Evolutionary conservation across 2,888 invertebrate species (phyloP), one percentile per base, ranked within the genome.

Genomic region (Caenorhabditis auriculariae): DNA sequence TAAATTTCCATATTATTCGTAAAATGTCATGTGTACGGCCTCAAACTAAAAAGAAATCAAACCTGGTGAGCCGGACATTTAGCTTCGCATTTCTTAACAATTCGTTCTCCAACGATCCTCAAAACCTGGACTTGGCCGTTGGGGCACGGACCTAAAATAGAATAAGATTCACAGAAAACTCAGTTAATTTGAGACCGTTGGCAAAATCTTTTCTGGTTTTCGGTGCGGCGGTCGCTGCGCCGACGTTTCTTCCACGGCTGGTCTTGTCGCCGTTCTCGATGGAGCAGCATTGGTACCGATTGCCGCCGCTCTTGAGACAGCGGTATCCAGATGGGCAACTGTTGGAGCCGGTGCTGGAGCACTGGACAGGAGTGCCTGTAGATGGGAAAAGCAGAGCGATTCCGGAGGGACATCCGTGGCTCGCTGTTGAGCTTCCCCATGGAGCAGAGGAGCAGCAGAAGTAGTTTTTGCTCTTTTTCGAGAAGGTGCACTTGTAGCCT

Each of bases 351-450:
- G 42, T 62, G 43, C 60, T 62, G 27, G 69, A 67, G 65, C 79
- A 79, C 29, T 80, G 78, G 2, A 79, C 79, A 38, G 79, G 78
- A 4, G 76, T 76, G 51, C 77, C 78, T 6, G 77, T 79, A 6
- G 78, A 76, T 23, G 79, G 79, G 72, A 79, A 79, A 7, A 79
- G 66, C 9, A 80, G 71, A 6, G 79, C 76, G 19, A 55, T 59
- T 26, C 79, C 77, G 2, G 61, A 55, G 2, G 78, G 74, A 47
- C 79, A 79, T 4, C 79, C 79, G 37, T 73, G 60, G 26, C 69
- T 46, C 1, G 38, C 47, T 4, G 23, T 9, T 5, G 39, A 27
- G 24, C 58, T 37, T 23, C 50, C 52, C 4, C 54, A 41, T 23
- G 32, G 37, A 41, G 50, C 54, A 5, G 58, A 49, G 1, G 64